These are phyloP conservation scores for Sialia sialis DNA, from an alignment of 2,113 vertebrate species.

Conservation along the genomic window DNA sequence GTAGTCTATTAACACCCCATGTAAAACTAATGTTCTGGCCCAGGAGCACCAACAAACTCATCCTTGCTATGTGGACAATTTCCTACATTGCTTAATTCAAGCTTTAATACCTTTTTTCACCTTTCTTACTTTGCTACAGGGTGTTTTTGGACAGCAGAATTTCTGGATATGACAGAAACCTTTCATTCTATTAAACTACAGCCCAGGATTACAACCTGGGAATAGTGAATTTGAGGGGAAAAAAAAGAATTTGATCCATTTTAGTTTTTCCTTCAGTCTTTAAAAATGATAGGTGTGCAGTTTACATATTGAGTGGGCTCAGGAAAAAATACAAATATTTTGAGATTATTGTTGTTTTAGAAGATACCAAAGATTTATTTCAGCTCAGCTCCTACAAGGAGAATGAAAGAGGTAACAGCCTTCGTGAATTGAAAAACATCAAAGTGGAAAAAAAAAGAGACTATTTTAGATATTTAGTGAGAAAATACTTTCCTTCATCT, in stretches of 20 bases:
- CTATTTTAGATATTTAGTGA: neutral
- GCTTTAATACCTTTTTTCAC: accelerated
- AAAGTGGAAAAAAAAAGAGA: neutral
- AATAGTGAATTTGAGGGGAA: neutral
- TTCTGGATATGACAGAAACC: neutral
- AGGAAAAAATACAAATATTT: neutral
- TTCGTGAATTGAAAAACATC: neutral
- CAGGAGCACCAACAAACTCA: neutral
- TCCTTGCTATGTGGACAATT: neutral
- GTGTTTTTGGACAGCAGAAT: neutral
- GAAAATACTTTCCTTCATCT: neutral
- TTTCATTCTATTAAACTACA: neutral
- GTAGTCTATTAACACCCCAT: neutral
- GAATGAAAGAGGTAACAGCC: neutral
- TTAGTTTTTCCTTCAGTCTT: neutral
- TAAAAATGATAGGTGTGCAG: neutral
- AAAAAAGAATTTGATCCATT: neutral
- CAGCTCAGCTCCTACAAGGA: neutral
- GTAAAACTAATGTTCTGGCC: neutral
- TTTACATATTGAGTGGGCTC: neutral
- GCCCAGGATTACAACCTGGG: neutral
- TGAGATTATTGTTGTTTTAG: neutral
- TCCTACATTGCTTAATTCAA: neutral
- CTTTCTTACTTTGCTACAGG: neutral
- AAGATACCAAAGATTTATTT: neutral